Evolutionary conservation across 2,888 invertebrate species (phyloP).

Genomic region (Bhutanitis thaidina): DNA sequence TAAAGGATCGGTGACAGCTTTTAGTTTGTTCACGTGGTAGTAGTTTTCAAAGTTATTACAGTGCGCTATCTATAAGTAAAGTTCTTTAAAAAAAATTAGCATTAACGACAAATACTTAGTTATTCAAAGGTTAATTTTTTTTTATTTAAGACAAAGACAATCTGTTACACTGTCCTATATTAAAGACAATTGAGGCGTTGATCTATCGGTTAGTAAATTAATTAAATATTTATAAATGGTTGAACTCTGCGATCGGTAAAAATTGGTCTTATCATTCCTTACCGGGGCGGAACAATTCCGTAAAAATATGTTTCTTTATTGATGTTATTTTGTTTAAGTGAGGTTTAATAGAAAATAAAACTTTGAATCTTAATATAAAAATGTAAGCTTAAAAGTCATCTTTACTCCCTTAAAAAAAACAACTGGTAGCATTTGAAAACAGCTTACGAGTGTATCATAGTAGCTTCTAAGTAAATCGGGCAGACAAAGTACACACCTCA

Average conservation of each 20-base stretch:
- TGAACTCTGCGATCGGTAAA: constrained; percentile 76
- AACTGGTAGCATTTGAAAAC: constrained; percentile 1
- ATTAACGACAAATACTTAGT: no score
- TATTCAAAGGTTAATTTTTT: neutral
- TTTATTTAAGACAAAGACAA: neutral
- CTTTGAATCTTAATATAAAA: neutral
- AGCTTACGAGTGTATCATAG: constrained; percentile 27
- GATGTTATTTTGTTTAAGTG: constrained; percentile 27
- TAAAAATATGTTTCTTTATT: constrained; percentile 34
- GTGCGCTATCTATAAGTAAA: no score
- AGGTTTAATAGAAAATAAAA: constrained; percentile 1
- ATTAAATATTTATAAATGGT: constrained; percentile 30
- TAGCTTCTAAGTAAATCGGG: constrained; percentile 56
- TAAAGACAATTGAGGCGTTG: constrained; percentile 56
- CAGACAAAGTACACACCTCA: constrained; percentile 69
- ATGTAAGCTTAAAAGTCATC: neutral
- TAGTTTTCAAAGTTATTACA: no score
- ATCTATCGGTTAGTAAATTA: constrained; percentile 28
- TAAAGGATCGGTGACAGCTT: constrained; percentile 36
- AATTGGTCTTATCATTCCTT: constrained; percentile 83
- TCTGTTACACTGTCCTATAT: constrained; percentile 40
- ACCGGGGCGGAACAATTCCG: constrained; percentile 64
- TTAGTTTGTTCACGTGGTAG: neutral
- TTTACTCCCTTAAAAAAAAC: neutral
- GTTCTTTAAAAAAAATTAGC: no score